Evolutionary conservation across 1,140 invertebrate species (phyloP), one percentile per base, ranked within the genome.

Genomic region (Eupristina koningsbergeri): DNA sequence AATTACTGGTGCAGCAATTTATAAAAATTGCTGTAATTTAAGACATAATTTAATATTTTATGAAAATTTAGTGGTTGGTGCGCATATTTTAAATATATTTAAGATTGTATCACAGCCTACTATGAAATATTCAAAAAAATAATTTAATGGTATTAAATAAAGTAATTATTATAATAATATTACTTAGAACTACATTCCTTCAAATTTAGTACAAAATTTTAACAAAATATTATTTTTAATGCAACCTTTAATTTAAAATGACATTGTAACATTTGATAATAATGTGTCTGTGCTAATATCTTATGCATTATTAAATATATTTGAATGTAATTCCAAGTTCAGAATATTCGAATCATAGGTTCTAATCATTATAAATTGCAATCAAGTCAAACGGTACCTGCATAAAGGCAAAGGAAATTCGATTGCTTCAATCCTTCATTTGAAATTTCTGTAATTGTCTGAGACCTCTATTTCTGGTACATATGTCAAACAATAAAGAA

Each of bases 341-440:
- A 58, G 13, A 58, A 26, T 58, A 26, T 58, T 58, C 5, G 22
- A 26, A 58, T 58, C 13, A 26, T 58, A 58, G 17, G n/a, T n/a
- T n/a, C n/a, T n/a, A n/a, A n/a, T n/a, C 6, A 26, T 36, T 77
- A 77, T 41, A 77, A 63, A 77, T 77, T 61, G 53, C 75, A 77
- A 77, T 78, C 36, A 78, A 63, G 58, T 67, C 2, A 41, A 78
- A 78, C 8, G 13, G 26, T 8, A 31, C 47, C 2, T 63, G 19
- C 36, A 77, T 39, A 76, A 76, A 61, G 74, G 31, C 31, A 39
- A n/a, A 34, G 74, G 50, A 61, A 76, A 75, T 41, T 41, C 73
- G 45, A 50, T 75, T 45, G 41, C 13, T 22, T 75, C 29, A 29
- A 75, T 22, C 5, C 41, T 45, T 50, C 19, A 29, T 13, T 31